Conservation (phyloP, 1,140 invertebrate genomes). For the Macrostomum lignano region DNA sequence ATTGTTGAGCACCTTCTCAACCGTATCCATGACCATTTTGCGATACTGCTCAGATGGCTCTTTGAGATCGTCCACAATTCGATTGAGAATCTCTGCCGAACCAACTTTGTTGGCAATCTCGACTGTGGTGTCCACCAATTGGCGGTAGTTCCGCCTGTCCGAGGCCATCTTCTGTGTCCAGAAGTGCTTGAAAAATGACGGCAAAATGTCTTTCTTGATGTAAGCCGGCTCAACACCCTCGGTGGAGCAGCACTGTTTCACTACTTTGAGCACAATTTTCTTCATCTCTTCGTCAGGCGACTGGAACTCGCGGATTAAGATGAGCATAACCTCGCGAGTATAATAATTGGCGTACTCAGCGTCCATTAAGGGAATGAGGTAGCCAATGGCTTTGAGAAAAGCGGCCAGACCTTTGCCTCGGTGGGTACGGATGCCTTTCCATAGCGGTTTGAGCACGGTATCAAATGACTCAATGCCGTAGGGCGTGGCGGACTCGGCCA, state of each 20-base stretch:
- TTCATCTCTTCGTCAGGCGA: constrained; percentile 99
- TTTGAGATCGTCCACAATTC: constrained; percentile 92
- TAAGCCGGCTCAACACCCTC: constrained; percentile 97
- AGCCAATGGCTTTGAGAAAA: constrained; percentile 94
- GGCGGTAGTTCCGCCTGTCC: constrained; percentile 73
- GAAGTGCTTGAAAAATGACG: constrained; percentile 96
- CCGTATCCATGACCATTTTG: constrained; percentile 99
- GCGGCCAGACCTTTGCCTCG: constrained; percentile 90
- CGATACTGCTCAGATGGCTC: constrained; percentile 97
- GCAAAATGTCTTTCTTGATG: constrained; percentile 92
- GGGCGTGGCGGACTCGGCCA: constrained; percentile 77
- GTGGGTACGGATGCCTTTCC: constrained; percentile 94
- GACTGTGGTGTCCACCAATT: constrained; percentile 88
- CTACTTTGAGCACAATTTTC: constrained; percentile 95
- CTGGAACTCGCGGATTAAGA: constrained; percentile 91
- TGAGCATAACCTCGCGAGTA: constrained; percentile 96
- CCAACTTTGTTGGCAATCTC: constrained; percentile 94
- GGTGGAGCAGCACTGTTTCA: constrained; percentile 98
- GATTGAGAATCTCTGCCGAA: constrained; percentile 84
- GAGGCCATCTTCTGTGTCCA: constrained; percentile 99
- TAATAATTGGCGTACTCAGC: constrained; percentile 99
- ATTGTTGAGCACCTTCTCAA: constrained; percentile 89
- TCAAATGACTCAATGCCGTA: constrained; percentile 99
- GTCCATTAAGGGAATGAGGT: constrained; percentile 95
- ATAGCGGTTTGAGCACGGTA: constrained; percentile 85